phyloP scores from a whole-genome alignment of 1,140 invertebrate genomes.

The Drosophila littoralis region DNA sequence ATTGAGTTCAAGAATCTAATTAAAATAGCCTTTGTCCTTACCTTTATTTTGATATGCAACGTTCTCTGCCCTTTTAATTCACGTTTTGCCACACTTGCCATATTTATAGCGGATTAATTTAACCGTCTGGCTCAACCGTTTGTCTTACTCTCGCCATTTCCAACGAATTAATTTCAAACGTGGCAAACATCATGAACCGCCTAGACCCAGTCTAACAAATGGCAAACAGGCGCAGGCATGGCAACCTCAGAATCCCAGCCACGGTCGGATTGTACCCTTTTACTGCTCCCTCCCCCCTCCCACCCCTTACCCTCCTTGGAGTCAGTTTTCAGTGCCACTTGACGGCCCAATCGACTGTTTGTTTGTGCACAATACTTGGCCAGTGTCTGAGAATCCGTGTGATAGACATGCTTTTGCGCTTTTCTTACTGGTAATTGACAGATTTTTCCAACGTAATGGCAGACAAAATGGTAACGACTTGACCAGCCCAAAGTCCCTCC shows the following conservation, averaged over 20 bases:
- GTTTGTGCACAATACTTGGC: conserved; percentile 32
- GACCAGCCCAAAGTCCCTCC: conserved; percentile 8
- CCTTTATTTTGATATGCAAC: no score
- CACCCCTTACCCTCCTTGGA: neutral
- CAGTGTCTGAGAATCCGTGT: conserved; percentile 29
- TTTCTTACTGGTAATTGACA: conserved; percentile 74
- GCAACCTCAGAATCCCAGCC: conserved; percentile 5
- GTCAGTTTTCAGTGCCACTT: neutral
- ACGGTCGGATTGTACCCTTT: neutral
- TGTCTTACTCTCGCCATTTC: neutral
- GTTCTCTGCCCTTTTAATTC: no score
- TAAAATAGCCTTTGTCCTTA: no score
- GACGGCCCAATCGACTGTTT: conserved; percentile 24
- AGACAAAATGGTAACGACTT: conserved; percentile 70
- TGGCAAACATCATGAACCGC: conserved; percentile 1
- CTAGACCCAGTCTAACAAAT: neutral
- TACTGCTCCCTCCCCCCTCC: neutral
- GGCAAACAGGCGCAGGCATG: neutral
- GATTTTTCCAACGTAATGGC: conserved; percentile 72
- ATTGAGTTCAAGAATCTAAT: no score
- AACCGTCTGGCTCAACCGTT: no score
- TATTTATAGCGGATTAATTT: neutral
- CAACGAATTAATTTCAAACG: conserved; percentile 14
- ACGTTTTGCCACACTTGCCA: neutral
- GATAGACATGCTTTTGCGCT: conserved; percentile 77